These are phyloP conservation scores for Halcyon leucocephala DNA, from an alignment of 2,797 vertebrate species.

Conservation along the genomic window DNA sequence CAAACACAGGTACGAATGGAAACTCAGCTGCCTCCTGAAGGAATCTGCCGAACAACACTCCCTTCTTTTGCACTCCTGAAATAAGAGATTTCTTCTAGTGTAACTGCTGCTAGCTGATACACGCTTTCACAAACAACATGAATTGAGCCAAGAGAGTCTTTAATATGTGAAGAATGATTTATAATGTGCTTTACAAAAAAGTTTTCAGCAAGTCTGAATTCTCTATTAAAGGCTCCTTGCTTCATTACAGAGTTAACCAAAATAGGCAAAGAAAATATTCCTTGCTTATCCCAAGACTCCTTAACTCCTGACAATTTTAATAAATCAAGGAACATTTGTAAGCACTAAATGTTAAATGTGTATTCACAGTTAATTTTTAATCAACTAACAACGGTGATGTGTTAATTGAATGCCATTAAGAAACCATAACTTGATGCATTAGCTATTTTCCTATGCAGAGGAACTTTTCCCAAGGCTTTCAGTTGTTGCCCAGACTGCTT, in stretches of 20 bases:
- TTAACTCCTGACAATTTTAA: constrained; percentile 78
- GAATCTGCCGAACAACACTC: not conserved
- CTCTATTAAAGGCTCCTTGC: constrained; percentile 63
- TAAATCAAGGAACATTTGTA: constrained; percentile 81
- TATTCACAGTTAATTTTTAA: constrained; percentile 84
- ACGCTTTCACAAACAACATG: not conserved
- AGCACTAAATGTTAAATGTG: constrained; percentile 80
- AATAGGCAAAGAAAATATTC: constrained; percentile 74
- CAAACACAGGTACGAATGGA: fast-evolving
- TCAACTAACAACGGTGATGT: constrained; percentile 81
- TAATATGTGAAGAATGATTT: constrained; percentile 76
- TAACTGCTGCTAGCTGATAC: not conserved
- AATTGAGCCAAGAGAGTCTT: not conserved
- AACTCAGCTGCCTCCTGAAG: not conserved
- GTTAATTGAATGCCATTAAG: constrained; percentile 82
- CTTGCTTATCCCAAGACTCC: constrained; percentile 73
- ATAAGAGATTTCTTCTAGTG: not conserved
- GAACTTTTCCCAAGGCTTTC: constrained; percentile 76
- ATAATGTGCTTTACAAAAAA: constrained; percentile 68
- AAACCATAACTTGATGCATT: constrained; percentile 80
- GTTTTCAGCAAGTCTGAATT: constrained; percentile 71
- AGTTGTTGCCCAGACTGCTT: constrained; percentile 60
- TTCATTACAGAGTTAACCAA: constrained; percentile 61
- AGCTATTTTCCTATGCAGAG: constrained; percentile 75
- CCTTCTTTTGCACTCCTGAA: not conserved